Base-by-base conservation (phyloP, 2,888 invertebrate species). In the Aspidiotus destructor region DNA sequence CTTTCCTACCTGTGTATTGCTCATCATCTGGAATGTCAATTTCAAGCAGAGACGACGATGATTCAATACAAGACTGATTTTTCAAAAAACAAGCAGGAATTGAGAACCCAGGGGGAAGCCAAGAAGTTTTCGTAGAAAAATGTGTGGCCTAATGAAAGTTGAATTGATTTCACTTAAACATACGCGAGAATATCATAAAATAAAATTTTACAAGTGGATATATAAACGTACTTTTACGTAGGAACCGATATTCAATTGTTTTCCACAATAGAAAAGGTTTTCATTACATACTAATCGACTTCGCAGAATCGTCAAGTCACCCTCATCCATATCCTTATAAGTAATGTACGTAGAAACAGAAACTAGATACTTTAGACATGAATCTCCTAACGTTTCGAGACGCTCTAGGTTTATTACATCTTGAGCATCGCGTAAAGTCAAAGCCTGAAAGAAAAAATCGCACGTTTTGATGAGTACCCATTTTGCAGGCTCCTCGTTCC, bases 361-460 rank as follows among this genome's bases (percentile, higher is more conserved):
- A 1, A 84, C 81, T 1, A 87, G 84, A 73, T 86, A 87, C 78
- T 96, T 95, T 8, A 96, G 79, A 77, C 89, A 89, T 0, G 92
- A 87, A 77, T 96, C 95, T 0, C 95, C 96, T 7, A 96, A 81
- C 0, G 91, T 91, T 78, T 95, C 94, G 13, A 87, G 79, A 1
- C 92, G 80, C 76, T 96, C 95, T 73, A 91, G 77, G 75, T 90
- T 83, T 72, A 92, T 85, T 7, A 83, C 82, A 74, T 95, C 94
- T 71, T 85, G 81, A 0, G 88, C 84, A 70, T 83, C 83, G 44
- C 86, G 84, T 1, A 86, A 81, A 0, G 90, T 91, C 1, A 93
- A 75, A 0, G 90, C 87, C 75, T 83, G 77, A 52, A 81, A 68
- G 52, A 68, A 62, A 61, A 69, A 70, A 54, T 28, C 28, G 9